Evolutionary conservation across 2,113 vertebrate species (phyloP).

Genomic region (Alligator sinensis): DNA sequence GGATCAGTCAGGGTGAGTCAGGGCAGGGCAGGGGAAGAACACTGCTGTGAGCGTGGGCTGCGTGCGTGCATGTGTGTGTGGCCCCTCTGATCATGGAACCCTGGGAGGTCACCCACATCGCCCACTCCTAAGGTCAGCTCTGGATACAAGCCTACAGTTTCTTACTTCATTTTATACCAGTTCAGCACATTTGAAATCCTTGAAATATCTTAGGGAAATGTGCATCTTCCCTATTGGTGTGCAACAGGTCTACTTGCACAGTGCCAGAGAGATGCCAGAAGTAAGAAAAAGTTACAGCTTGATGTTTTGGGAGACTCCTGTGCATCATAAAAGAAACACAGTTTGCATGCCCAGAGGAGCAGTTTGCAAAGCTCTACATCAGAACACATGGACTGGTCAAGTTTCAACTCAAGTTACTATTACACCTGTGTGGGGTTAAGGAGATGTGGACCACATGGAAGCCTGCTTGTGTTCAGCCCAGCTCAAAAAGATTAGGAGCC

Average conservation of each 20-base stretch:
- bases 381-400: neutral
- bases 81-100: too few species aligned
- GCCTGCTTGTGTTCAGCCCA: neutral
- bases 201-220: neutral
- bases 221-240: neutral
- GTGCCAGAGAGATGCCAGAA: neutral
- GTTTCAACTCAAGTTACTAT: neutral
- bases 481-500: neutral
- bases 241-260: neutral
- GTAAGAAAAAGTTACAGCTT: neutral
- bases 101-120: too few species aligned
- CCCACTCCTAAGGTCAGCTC: neutral
- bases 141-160: neutral
- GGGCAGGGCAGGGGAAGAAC: too few species aligned
- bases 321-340: neutral
- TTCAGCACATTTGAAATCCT: neutral
- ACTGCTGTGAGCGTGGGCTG: too few species aligned
- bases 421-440: neutral
- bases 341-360: neutral
- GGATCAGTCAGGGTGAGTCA: too few species aligned
- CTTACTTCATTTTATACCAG: neutral
- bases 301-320: neutral
- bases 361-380: neutral
- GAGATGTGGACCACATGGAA: neutral
- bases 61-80: too few species aligned